Base-by-base conservation (phyloP, 2,888 invertebrate genomes). In the Catocala fraxini region DNA sequence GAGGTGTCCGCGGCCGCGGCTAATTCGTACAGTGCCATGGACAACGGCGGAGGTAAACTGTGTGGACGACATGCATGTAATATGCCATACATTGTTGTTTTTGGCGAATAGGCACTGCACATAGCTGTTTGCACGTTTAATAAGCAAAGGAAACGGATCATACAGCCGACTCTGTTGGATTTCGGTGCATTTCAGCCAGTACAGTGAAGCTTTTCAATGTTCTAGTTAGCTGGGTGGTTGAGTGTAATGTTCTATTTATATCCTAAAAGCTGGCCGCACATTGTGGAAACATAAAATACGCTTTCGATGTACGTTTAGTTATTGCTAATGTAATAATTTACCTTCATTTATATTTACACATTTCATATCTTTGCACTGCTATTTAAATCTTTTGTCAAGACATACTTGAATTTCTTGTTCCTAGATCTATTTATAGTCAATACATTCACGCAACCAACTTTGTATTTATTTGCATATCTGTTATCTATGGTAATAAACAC, bases 41-140 rank as follows among this genome's bases (percentile, higher is more conserved):
- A 93, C 88, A 82, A 84, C 90, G 88, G 85, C 88, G 93, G 92
- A 93, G 93, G 93, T 93, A 93, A 92, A 86, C 85, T 83, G 83
- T 80, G 86, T 83, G 83, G 71, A 86, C 84, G 78, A 85, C 81
- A 79, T 91, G 92, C 90, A 93, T 92, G 92, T 81, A 77, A 66
- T 78, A 81, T 81, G 83, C 80, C 81, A 75, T 77, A 77, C 68
- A 70, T 79, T 81, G 71, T 73, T 80, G 80, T 80, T 81, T 70
- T 73, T 81, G 79, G 76, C 79, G 77, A 79, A 70, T 74, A 82
- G 83, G 83, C 89, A 88, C 87, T 80, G 81, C 84, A 84, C 85
- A 82, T 87, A 77, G 82, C 84, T 86, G 65, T 78, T 84, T 88
- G 91, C 91, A 91, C 89, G 81, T 83, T 78, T 70, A 78, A 53